Evolutionary conservation across 2,113 vertebrate genomes (phyloP), one percentile per base, ranked within the genome.

Genomic region (Thryonomys swinderianus): DNA sequence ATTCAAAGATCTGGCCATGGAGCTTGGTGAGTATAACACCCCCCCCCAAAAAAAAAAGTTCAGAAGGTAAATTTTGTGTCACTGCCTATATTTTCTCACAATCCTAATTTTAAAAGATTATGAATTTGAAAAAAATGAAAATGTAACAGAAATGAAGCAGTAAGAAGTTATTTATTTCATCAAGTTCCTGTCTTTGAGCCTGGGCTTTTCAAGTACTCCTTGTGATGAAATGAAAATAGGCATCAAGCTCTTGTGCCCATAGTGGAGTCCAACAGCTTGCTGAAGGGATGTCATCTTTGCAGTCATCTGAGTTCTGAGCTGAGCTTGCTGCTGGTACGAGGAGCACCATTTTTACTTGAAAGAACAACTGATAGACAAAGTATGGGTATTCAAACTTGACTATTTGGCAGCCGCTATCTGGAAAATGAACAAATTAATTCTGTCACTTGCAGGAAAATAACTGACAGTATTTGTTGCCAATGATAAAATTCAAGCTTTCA

Each of bases 351-450:
- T 92, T 92, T 73, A 62, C 74, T 92, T 83, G 89, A 80, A 93
- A 93, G 73, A 95, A 90, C 69, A 84, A 95, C 96, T 79, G 91
- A 90, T 67, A 92, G 79, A 93, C 92, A 83, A 92, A 90, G 84
- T 69, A 40, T 55, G 94, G 92, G 87, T 83, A 74, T 92, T 96
- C 83, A 92, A 57, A 96, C 90, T 93, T 69, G 94, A 93, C 93
- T 97, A 13, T 74, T 95, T 96, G 96, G 96, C 96, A 97, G 95
- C 82, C 78, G 11, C 95, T 93, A 95, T 96, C 96, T 97, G 96
- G 96, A 96, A 97, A 96, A 96, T 94, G 96, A 96, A 96, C 95
- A 97, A 97, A 97, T 94, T 96, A 97, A 97, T 95, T 92, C 95
- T 96, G 95, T 94, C 85, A 96, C 95, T 96, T 97, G 93, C 94